Evolutionary conservation across 2,113 vertebrate species (phyloP).

Genomic region (Mirounga angustirostris): DNA sequence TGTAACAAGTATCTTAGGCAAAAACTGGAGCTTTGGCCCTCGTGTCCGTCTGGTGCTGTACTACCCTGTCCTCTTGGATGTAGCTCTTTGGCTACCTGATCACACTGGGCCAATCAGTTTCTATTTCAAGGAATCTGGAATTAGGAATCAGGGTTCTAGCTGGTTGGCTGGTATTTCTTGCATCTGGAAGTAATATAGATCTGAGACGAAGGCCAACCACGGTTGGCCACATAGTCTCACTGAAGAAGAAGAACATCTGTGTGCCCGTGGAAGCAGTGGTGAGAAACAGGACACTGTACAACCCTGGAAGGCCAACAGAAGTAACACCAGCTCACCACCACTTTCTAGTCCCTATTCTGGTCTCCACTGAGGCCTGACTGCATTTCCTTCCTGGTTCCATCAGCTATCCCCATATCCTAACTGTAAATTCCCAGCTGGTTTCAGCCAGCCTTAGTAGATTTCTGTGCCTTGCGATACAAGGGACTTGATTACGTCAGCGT

Average conservation of each 20-base stretch:
- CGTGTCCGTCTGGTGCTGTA: neutral
- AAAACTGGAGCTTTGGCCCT: neutral
- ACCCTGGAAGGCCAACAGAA: neutral
- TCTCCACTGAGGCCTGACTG: neutral
- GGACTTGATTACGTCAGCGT: neutral
- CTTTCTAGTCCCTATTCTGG: neutral
- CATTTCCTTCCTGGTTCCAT: neutral
- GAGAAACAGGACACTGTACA: neutral
- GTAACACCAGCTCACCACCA: neutral
- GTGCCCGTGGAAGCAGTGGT: neutral
- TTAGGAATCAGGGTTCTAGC: slow-evolving; percentile 15
- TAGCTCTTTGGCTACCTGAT: neutral
- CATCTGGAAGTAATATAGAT: neutral
- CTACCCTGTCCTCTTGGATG: neutral
- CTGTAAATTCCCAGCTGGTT: neutral
- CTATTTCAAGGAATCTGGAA: neutral
- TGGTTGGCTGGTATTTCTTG: neutral
- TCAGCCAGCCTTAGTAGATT: slow-evolving; percentile 11
- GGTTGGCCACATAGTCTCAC: neutral
- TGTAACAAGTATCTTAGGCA: neutral
- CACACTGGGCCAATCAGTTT: neutral
- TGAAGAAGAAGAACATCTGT: neutral
- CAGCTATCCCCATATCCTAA: neutral
- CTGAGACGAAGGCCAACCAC: neutral
- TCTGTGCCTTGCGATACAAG: neutral